phyloP scores from a whole-genome alignment of 2,888 invertebrate genomes.

The Noctua janthina region DNA sequence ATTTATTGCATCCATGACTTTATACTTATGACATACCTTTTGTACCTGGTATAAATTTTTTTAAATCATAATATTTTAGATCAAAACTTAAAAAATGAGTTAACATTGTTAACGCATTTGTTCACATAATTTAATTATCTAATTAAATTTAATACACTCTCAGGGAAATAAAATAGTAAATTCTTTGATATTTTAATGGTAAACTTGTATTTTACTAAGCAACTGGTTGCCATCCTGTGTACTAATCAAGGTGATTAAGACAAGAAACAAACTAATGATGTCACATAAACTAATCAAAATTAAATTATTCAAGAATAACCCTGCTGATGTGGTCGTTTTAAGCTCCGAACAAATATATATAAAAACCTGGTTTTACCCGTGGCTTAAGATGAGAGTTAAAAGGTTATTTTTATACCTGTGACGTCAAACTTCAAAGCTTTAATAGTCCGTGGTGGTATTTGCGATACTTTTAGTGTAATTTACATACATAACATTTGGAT shows the following conservation, averaged over 20 bases:
- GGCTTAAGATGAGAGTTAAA: neutral
- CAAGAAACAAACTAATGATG: neutral
- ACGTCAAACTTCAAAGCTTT: neutral
- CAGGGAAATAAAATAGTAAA: neutral
- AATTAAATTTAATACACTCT: slow-evolving; percentile 1
- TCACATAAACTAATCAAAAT: neutral
- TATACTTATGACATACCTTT: neutral
- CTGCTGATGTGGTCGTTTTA: neutral
- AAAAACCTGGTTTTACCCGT: slow-evolving; percentile 20
- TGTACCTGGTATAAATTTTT: neutral
- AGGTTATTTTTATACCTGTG: slow-evolving; percentile 28
- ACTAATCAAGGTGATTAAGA: neutral
- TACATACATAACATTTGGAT: neutral
- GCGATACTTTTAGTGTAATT: neutral
- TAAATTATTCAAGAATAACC: slow-evolving; percentile 9
- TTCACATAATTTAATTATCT: neutral
- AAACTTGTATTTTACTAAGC: neutral
- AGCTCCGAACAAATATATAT: slow-evolving; percentile 14
- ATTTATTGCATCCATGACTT: neutral
- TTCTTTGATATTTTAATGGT: neutral
- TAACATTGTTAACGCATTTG: neutral
- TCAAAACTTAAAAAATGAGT: neutral
- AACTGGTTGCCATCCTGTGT: neutral
- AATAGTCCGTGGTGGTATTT: neutral
- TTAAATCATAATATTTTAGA: neutral